Conservation (phyloP, 92 coral and sea anemone species). For the Heliopora coerulea region DNA sequence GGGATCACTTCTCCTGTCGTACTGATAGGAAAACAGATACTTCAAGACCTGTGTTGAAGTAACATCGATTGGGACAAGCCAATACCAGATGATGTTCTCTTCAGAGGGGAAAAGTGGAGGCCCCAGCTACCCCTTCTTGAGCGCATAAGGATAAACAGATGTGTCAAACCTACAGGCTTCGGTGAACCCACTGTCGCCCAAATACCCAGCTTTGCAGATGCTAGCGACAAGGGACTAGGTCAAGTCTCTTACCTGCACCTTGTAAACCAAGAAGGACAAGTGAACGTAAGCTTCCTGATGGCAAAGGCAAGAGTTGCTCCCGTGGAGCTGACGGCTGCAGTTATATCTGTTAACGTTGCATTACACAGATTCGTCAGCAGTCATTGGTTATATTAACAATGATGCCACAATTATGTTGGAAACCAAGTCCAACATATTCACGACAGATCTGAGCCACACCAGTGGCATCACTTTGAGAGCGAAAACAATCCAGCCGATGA, state of each 20-base stretch:
- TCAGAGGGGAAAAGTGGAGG: slow-evolving; percentile 49
- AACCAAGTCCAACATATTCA: slow-evolving; percentile 61
- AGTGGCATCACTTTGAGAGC: slow-evolving; percentile 48
- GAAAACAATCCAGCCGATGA: slow-evolving; percentile 53
- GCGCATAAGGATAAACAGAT: slow-evolving; percentile 41
- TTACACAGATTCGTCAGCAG: slow-evolving; percentile 49
- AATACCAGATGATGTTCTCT: slow-evolving; percentile 45
- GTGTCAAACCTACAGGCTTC: slow-evolving; percentile 39
- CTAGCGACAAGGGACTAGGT: slow-evolving; percentile 51
- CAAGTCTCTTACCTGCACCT: slow-evolving; percentile 55
- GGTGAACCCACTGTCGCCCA: slow-evolving; percentile 30
- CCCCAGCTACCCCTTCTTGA: slow-evolving; percentile 35
- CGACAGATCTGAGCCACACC: slow-evolving; percentile 45
- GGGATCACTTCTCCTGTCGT: slow-evolving; percentile 51
- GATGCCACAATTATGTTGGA: slow-evolving; percentile 52
- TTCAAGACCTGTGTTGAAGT: not conserved
- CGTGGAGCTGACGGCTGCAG: slow-evolving; percentile 57
- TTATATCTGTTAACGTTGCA: slow-evolving; percentile 48
- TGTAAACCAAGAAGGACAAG: slow-evolving; percentile 19
- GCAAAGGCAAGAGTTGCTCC: slow-evolving; percentile 58
- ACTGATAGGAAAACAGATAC: slow-evolving; percentile 47
- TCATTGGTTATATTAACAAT: slow-evolving; percentile 46
- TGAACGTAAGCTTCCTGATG: slow-evolving; percentile 55
- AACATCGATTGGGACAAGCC: slow-evolving; percentile 56
- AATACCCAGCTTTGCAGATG: slow-evolving; percentile 54